Evolutionary conservation across 23 tunicate genomes (phyloP).

Genomic region (Ascidia mentula): DNA sequence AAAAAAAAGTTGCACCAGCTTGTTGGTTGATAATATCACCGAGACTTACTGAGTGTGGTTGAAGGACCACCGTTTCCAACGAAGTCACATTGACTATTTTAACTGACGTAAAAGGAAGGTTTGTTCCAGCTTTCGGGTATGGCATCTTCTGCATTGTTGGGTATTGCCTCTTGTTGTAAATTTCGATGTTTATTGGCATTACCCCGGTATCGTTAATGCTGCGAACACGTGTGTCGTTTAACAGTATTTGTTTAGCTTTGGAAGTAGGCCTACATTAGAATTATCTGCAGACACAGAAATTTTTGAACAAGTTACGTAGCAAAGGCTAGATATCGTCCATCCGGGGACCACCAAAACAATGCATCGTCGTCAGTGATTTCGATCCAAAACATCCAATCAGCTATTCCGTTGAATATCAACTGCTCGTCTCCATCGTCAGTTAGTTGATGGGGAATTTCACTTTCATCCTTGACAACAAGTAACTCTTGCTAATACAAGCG

Average conservation of each 20-base stretch:
- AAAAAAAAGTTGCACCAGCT: too few relatives aligned
- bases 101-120: slow-evolving; percentile 44
- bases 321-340: slow-evolving; percentile 55
- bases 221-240: too few relatives aligned
- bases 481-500: too few relatives aligned
- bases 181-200: slow-evolving; percentile 47
- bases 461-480: too few relatives aligned
- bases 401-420: slow-evolving; percentile 71
- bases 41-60: slow-evolving; percentile 32
- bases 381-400: slow-evolving; percentile 64
- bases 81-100: slow-evolving; percentile 19
- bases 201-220: slow-evolving; percentile 65
- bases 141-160: slow-evolving; percentile 68
- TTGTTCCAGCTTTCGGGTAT: slow-evolving; percentile 86
- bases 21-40: too few relatives aligned
- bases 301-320: slow-evolving; percentile 48
- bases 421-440: slow-evolving; percentile 65
- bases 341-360: slow-evolving; percentile 89
- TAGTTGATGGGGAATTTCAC: neutral
- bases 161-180: slow-evolving; percentile 46
- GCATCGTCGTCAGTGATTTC: slow-evolving; percentile 89
- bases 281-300: too few relatives aligned
- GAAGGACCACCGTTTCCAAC: neutral
- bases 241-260: neutral
- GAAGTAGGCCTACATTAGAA: neutral